Base-by-base conservation (phyloP, 2,888 invertebrate species). In the Deilephila elpenor region DNA sequence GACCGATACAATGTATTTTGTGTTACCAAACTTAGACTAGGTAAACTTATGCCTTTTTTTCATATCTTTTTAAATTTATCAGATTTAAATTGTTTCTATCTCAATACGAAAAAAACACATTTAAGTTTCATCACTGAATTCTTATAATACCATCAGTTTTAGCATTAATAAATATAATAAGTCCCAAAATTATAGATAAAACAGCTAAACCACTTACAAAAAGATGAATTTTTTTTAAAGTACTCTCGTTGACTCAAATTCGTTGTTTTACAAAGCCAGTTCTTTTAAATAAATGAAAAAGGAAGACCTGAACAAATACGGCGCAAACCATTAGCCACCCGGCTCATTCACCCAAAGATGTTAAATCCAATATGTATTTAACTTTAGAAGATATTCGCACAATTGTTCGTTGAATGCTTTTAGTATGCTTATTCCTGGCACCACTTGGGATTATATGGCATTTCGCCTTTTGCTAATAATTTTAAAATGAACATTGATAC, bases 321-420 rank as follows among this genome's bases (percentile, higher is more conserved):
- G 67, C 17, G 51, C 67, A 67, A 67, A 44, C 44, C 17, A 67
- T 67, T 67, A 67, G 53, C 71, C 8, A 44, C 67, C 56, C 56
- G 19, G 70, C 56, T 56, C 20, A 60, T 72, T 71, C 51, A 59
- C 19, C 25, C 53, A 17, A 37, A 20, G 67, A 25, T 51, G 44
- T 51, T 44, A 51, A 51, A 67, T 67, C 44, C 51, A 20, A 44
- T 44, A 17, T 74, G 78, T 76, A 76, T 77, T 78, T 25, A 8
- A 44, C 44, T 78, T 73, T 29, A 76, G 80, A 81, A 81, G 77
- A 80, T 78, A 78, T 78, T 78, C 76, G 78, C 77, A 75, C 72
- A 80, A 82, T 83, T 80, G 79, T 76, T 73, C 75, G 64, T 76
- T 72, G 79, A 80, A 83, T 78, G 75, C 79, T 83, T 78, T 80